These are phyloP conservation scores for Atethmia centrago DNA, from an alignment of 2,888 invertebrate genomes.

Conservation along the genomic window DNA sequence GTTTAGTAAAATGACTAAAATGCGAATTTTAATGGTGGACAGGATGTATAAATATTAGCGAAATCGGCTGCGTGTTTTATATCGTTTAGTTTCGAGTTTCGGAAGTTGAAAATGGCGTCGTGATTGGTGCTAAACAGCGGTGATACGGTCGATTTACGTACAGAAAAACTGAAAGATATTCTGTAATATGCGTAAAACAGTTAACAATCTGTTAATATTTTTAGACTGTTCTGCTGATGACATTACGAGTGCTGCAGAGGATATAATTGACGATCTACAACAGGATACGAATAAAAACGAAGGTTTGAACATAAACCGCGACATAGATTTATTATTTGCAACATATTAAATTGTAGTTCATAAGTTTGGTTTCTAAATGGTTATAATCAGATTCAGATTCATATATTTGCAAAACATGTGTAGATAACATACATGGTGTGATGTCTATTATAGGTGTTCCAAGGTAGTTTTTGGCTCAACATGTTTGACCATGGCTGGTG, in stretches of 20 bases:
- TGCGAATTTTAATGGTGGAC: slow-evolving; percentile 81
- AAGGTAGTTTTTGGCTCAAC: too few relatives aligned
- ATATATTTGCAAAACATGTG: too few relatives aligned
- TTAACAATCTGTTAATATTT: slow-evolving; percentile 65
- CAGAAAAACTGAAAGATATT: slow-evolving; percentile 48
- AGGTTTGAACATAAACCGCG: neutral
- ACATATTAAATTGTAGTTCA: slow-evolving; percentile 21
- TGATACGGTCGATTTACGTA: slow-evolving; percentile 63
- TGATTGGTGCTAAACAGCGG: slow-evolving; percentile 70
- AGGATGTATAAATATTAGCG: slow-evolving; percentile 87
- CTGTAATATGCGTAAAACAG: slow-evolving; percentile 51
- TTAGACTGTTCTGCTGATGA: slow-evolving; percentile 44
- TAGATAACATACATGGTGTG: too few relatives aligned
- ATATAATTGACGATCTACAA: slow-evolving; percentile 25
- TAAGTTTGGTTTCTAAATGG: slow-evolving; percentile 30
- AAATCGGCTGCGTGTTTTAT: slow-evolving; percentile 80
- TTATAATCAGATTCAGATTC: too few relatives aligned
- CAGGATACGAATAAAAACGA: slow-evolving; percentile 44
- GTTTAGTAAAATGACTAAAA: slow-evolving; percentile 88
- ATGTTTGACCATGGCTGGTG: too few relatives aligned
- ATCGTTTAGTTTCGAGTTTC: slow-evolving; percentile 75
- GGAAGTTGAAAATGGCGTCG: slow-evolving; percentile 76
- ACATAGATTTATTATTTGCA: slow-evolving; percentile 13
- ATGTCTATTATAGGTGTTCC: too few relatives aligned
- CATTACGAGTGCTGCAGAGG: slow-evolving; percentile 35